These are phyloP conservation scores for Amazona ochrocephala DNA, from an alignment of 2,797 vertebrate genomes.

Conservation along the genomic window DNA sequence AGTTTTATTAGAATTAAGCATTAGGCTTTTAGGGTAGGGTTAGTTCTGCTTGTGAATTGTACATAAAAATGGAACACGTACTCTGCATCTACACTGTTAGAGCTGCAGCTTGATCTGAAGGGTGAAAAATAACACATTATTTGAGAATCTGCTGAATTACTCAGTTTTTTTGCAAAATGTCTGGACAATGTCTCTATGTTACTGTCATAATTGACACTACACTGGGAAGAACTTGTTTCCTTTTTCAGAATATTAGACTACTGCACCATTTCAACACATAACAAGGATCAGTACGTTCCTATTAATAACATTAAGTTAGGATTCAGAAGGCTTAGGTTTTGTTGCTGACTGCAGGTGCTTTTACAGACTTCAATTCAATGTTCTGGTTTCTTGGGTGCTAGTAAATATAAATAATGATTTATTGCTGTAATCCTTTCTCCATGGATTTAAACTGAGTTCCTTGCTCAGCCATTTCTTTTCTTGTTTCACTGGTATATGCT, in stretches of 20 bases:
- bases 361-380: background rate
- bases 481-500: background rate
- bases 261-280: background rate
- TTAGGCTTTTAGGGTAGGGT: background rate
- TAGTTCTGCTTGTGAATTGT: background rate
- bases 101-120: background rate
- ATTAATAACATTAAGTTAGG: background rate
- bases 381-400: background rate
- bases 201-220: background rate
- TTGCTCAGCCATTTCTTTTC: background rate
- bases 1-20: background rate
- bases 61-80: background rate
- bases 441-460: background rate
- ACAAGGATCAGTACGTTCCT: background rate
- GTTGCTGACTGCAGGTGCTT: background rate
- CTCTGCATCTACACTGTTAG: background rate
- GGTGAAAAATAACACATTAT: background rate
- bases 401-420: background rate
- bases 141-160: background rate
- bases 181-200: background rate
- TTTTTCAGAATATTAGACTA: background rate
- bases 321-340: background rate
- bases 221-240: background rate
- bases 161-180: background rate
- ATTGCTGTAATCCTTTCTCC: background rate